These are phyloP conservation scores for Mythimna lalbum DNA, from an alignment of 2,888 invertebrate genomes.

Conservation along the genomic window DNA sequence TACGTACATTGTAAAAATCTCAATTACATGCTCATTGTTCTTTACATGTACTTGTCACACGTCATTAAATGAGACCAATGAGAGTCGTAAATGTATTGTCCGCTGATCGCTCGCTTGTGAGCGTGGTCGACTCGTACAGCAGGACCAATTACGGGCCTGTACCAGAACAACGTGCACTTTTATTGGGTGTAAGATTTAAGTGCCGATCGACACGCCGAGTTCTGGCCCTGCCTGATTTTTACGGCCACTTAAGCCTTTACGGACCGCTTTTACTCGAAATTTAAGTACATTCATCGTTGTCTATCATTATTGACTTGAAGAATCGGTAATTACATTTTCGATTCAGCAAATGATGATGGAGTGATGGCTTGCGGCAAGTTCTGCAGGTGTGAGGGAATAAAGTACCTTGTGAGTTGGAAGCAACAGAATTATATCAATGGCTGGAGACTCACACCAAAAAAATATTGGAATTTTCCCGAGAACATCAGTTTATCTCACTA, in stretches of 20 bases:
- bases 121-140: slow-evolving; percentile 76
- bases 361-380: slow-evolving; percentile 24
- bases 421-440: background rate
- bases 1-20: slow-evolving; percentile 81
- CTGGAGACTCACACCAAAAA: too few relatives aligned
- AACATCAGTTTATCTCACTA: slow-evolving; percentile 6
- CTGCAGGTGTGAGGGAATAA: background rate
- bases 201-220: slow-evolving; percentile 86
- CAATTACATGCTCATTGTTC: slow-evolving; percentile 87
- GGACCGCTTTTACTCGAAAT: slow-evolving; percentile 64
- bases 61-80: slow-evolving; percentile 88
- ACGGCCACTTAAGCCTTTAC: slow-evolving; percentile 80
- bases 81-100: slow-evolving; percentile 86
- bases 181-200: slow-evolving; percentile 90
- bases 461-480: background rate
- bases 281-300: slow-evolving; percentile 63
- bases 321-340: slow-evolving; percentile 57
- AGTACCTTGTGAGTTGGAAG: background rate
- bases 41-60: slow-evolving; percentile 83
- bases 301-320: slow-evolving; percentile 63
- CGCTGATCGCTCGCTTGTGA: slow-evolving; percentile 74
- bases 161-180: slow-evolving; percentile 84
- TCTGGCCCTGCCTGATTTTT: slow-evolving; percentile 84
- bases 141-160: slow-evolving; percentile 87
- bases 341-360: slow-evolving; percentile 49